Evolutionary conservation across 2,888 invertebrate species (phyloP), one percentile per base, ranked within the genome.

Genomic region (Nymphalis c-album): DNA sequence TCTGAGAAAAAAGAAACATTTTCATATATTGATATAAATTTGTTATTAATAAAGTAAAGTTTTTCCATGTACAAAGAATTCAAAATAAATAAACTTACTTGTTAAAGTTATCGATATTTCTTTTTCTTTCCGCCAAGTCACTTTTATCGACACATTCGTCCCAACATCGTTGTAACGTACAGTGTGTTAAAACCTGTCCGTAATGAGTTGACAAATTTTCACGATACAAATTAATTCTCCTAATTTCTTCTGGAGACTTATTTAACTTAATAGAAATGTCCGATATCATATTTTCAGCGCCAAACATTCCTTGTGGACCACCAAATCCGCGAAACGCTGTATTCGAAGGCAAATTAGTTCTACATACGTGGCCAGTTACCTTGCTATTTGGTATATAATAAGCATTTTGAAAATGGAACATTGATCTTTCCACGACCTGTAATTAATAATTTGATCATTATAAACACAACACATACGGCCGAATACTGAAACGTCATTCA

Each of bases 261-360:
- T 94, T 93, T 26, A 97, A 88, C 75, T 93, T 94, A 46, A 93
- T 93, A 1, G 98, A 97, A 17, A 98, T 93, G 73, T 97, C 95
- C 71, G 95, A 93, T 50, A 97, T 93, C 75, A 97, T 95, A 74
- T 93, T 94, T 86, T 98, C 98, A 0, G 94, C 96, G 1, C 95
- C 94, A 80, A 96, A 96, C 97, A 98, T 97, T 40, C 96, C 97
- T 82, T 98, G 98, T 0, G 98, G 98, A 0, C 95, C 97, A 7
- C 98, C 98, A 79, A 98, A 98, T 2, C 98, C 98, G 77, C 98
- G 93, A 80, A 98, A 98, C 0, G 98, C 98, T 0, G 98, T 98
- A 82, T 98, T 98, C 0, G 98, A 97, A 0, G 98, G 95, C 61
- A 97, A 85, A 90, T 99, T 98, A 0, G 98, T 99, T 86, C 94